phyloP scores from a whole-genome alignment of 2,888 invertebrate species.

The Drosophila melanosoma region DNA sequence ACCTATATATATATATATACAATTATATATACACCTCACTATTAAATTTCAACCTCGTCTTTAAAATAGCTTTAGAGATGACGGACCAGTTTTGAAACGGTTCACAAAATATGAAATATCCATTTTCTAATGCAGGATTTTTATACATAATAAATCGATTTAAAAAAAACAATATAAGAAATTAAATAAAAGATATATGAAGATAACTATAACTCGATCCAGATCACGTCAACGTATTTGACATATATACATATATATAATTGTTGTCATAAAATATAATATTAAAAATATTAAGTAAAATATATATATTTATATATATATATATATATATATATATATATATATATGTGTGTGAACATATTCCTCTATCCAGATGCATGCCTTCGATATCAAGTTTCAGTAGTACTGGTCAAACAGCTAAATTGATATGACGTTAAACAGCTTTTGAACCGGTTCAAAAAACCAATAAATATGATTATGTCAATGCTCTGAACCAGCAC shows the following conservation, averaged over 20 bases:
- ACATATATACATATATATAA: too few relatives aligned
- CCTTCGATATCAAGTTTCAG: background rate
- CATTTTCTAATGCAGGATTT: background rate
- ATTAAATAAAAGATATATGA: too few relatives aligned
- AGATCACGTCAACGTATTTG: too few relatives aligned
- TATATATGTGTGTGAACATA: too few relatives aligned
- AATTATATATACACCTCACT: too few relatives aligned
- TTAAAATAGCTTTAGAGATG: background rate
- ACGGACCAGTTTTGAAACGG: slow-evolving; percentile 1
- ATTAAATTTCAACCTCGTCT: background rate
- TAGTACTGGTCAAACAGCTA: background rate
- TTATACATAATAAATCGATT: background rate
- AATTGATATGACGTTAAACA: background rate
- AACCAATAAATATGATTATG: background rate
- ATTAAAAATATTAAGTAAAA: too few relatives aligned
- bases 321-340: background rate
- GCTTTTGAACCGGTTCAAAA: background rate
- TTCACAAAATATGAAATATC: background rate
- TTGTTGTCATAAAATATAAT: too few relatives aligned
- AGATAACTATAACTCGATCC: too few relatives aligned
- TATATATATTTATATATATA: too few relatives aligned
- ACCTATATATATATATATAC: background rate
- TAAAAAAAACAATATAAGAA: too few relatives aligned
- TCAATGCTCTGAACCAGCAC: background rate
- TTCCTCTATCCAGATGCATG: too few relatives aligned